phyloP scores from a whole-genome alignment of 2,113 vertebrate species.

The Calidris pugnax region DNA sequence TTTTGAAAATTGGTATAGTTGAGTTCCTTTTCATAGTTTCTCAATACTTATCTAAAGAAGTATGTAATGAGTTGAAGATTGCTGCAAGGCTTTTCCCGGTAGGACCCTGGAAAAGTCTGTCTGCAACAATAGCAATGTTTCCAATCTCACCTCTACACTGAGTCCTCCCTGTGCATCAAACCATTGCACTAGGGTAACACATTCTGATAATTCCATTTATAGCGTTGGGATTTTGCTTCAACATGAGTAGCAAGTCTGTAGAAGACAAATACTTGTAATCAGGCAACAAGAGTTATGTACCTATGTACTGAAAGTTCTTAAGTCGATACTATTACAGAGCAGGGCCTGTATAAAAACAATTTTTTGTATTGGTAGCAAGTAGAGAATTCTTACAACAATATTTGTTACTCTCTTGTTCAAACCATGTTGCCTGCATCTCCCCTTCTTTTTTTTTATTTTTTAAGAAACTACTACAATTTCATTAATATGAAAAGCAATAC shows the following conservation, averaged over 20 bases:
- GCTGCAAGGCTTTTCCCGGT: neutral
- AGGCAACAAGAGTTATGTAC: neutral
- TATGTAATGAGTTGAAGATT: neutral
- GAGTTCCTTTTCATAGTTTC: neutral
- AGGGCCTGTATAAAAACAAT: neutral
- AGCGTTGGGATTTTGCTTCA: neutral
- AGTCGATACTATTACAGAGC: neutral
- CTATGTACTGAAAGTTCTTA: neutral
- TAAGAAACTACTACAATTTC: neutral
- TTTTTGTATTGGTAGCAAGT: neutral
- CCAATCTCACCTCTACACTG: neutral
- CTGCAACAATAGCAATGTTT: neutral
- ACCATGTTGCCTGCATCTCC: neutral
- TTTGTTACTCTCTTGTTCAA: neutral
- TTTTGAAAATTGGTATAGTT: neutral
- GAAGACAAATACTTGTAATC: neutral
- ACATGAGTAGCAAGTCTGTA: neutral
- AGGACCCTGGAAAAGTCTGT: neutral
- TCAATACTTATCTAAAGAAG: neutral
- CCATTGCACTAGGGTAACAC: neutral
- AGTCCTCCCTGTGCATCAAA: neutral
- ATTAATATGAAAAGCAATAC: neutral
- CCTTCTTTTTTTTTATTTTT: neutral
- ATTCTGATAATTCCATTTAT: neutral
- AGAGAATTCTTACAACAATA: neutral